Evolutionary conservation across 2,113 vertebrate species (phyloP).

Genomic region (Neodontobutis hainanensis): DNA sequence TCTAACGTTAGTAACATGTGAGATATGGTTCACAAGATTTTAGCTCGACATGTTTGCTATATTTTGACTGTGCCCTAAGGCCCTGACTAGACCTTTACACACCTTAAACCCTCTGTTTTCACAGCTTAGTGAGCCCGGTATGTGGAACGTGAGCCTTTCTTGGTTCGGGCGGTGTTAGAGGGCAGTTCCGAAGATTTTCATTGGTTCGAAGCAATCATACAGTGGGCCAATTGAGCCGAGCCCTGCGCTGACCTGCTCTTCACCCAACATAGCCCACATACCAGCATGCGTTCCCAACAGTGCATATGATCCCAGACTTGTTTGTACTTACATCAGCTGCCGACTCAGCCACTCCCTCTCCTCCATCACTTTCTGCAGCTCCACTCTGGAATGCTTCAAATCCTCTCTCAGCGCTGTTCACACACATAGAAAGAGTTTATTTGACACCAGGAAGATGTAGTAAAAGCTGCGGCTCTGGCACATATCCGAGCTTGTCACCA

Average conservation of each 20-base stretch:
- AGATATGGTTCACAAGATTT: too few species aligned
- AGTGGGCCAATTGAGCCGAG: slow-evolving; percentile 18
- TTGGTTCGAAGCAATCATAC: slow-evolving; percentile 45
- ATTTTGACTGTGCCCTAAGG: slow-evolving; percentile 17
- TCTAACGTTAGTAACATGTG: too few species aligned
- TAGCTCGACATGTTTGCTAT: neutral
- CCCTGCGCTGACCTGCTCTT: slow-evolving; percentile 57
- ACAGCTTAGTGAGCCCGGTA: slow-evolving; percentile 34
- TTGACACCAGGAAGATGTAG: slow-evolving; percentile 23
- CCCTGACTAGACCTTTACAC: slow-evolving; percentile 48
- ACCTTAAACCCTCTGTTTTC: slow-evolving; percentile 47
- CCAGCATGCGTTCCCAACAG: slow-evolving; percentile 34
- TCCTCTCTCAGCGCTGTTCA: slow-evolving; percentile 81
- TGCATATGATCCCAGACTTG: slow-evolving; percentile 31
- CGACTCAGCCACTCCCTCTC: slow-evolving; percentile 78
- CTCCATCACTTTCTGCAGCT: slow-evolving; percentile 76
- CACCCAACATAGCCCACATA: slow-evolving; percentile 58
- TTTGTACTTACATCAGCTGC: slow-evolving; percentile 79
- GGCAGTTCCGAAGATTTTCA: slow-evolving; percentile 19
- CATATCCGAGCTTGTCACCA: slow-evolving; percentile 35
- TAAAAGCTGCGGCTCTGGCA: slow-evolving; percentile 19
- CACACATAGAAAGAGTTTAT: slow-evolving; percentile 33
- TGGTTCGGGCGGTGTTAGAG: slow-evolving; percentile 41
- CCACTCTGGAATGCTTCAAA: slow-evolving; percentile 71
- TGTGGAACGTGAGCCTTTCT: slow-evolving; percentile 55